These are phyloP conservation scores for Idris sp. DNA, from an alignment of 1,140 invertebrate species.

Conservation along the genomic window DNA sequence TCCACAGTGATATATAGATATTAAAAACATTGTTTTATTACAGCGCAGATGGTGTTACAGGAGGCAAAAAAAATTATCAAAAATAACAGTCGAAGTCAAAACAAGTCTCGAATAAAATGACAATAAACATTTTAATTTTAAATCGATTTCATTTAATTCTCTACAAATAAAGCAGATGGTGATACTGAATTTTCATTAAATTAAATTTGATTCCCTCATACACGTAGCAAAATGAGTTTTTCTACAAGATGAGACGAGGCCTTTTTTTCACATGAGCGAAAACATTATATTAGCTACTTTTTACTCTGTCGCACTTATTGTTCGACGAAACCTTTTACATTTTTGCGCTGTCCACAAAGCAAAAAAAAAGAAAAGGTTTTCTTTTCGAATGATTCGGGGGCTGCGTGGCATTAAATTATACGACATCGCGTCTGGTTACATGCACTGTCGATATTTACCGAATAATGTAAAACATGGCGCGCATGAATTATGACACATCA, in stretches of 20 bases:
- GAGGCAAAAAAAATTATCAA: conserved; percentile 19
- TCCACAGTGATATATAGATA: conserved; percentile 43
- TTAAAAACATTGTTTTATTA: conserved; percentile 41
- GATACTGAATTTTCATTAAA: too few species aligned
- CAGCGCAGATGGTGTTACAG: conserved; percentile 19
- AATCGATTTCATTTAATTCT: too few species aligned
- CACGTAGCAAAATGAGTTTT: conserved; percentile 54
- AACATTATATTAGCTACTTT: conserved; percentile 48
- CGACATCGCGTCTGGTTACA: conserved; percentile 21
- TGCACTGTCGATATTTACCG: conserved; percentile 16
- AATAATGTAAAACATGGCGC: conserved; percentile 15
- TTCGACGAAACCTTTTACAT: too few species aligned
- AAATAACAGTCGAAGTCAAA: too few species aligned
- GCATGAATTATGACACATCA: conserved; percentile 23
- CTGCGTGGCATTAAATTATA: conserved; percentile 51
- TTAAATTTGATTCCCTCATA: conserved; percentile 50
- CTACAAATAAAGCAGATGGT: too few species aligned
- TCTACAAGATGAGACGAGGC: conserved; percentile 46
- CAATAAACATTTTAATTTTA: too few species aligned
- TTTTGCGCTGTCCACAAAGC: too few species aligned
- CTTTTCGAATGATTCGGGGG: conserved; percentile 44
- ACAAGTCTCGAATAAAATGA: too few species aligned
- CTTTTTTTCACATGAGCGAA: conserved; percentile 52
- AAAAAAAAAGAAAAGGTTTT: conserved; percentile 24
- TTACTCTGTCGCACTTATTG: conserved; percentile 55